Evolutionary conservation across 2,797 vertebrate species (phyloP).

Genomic region (Buceros bicornis): DNA sequence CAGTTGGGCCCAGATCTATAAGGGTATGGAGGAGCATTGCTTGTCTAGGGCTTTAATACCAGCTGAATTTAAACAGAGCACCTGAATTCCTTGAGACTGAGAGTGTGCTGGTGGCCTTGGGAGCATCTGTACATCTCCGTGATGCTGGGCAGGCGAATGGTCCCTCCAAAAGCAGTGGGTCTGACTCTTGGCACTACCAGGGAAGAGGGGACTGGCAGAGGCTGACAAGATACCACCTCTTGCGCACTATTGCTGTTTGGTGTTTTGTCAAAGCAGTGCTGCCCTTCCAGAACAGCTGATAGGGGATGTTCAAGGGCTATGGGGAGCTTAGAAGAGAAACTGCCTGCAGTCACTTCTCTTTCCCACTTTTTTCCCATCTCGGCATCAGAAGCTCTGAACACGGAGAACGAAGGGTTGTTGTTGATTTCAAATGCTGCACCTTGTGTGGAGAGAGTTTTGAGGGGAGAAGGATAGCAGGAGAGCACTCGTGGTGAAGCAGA

Average conservation of each 20-base stretch:
- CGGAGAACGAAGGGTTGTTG: neutral
- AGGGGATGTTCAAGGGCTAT: neutral
- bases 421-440: neutral
- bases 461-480: neutral
- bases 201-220: neutral
- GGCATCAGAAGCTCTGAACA: neutral
- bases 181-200: accelerated
- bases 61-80: neutral
- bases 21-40: neutral
- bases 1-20: neutral
- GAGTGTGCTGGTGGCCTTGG: accelerated
- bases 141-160: neutral
- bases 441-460: neutral
- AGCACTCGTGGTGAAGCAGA: accelerated
- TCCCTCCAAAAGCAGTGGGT: neutral
- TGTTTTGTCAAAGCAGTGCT: neutral
- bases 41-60: accelerated
- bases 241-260: neutral
- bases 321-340: neutral
- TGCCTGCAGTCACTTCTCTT: neutral
- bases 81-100: neutral
- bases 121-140: neutral
- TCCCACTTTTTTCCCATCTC: neutral
- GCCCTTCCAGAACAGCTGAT: neutral
- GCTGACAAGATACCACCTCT: accelerated